Evolutionary conservation across 2,888 invertebrate species (phyloP), one percentile per base, ranked within the genome.

Genomic region (Amorpha juglandis): DNA sequence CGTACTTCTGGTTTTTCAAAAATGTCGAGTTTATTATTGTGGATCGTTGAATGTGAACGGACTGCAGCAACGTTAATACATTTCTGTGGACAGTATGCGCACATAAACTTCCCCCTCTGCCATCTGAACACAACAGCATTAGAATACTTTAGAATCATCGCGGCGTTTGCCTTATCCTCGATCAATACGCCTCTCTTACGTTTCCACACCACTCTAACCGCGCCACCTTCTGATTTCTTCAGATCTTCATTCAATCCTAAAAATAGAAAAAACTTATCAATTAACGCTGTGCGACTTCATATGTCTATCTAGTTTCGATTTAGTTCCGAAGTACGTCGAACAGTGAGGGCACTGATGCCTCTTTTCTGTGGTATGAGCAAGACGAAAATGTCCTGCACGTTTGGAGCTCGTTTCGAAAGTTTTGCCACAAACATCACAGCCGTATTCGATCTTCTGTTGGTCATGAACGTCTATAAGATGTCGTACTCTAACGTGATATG

Each of bases 391-490:
- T 0, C 82, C 80, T 1, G 89, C 81, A 9, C 89, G 81, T 72
- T 89, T 90, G 9, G 89, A 87, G 38, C 83, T 88, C 0, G 87
- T 85, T 47, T 83, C 85, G 68, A 91, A 91, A 0, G 75, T 70
- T 69, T 86, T 88, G 0, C 80, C 84, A 65, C 91, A 92, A 64
- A 76, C 68, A 11, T 78, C 71, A 67, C 91, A 92, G 12, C 74
- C 75, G 65, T 89, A 90, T 50, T 84, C 80, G 27, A 74, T 78
- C 68, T 73, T 82, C 66, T 78, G 81, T 62, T 89, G 84, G 8
- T 79, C 84, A 51, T 93, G 93, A 4, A 74, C 76, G 11, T 88
- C 85, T 0, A 87, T 81, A 51, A 93, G 78, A 76, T 93, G 93
- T 66, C 85, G 91, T 0, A 81, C 81, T 71, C 93, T 83, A 1